Base-by-base conservation (phyloP, 2,113 vertebrate species). In the Bothrops jararaca region DNA sequence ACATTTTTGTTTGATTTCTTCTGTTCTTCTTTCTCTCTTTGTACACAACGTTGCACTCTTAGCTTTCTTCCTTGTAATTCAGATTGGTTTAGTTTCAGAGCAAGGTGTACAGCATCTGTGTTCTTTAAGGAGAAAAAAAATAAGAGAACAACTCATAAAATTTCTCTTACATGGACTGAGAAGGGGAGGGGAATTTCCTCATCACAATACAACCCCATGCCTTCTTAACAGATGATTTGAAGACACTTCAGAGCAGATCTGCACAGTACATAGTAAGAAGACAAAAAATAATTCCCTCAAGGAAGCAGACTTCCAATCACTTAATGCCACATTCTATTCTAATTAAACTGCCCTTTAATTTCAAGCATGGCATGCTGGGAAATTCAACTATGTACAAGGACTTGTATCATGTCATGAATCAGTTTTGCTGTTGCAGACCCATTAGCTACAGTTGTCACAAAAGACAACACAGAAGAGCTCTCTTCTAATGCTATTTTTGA, bases 51-150 rank as follows among this genome's bases (percentile, higher is more conserved):
- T 94, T 98, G 98, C 90, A 99, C 98, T 89, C 99, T 96, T 23
- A 99, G 90, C 87, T 97, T 97, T 88, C 99, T 97, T 90, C 98
- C 98, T 96, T 98, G 96, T 91, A 99, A 96, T 89, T 97, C 96
- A 0, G 98, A 98, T 86, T 97, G 96, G 24, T 99, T 98, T 94
- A 99, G 97, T n/a, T 98, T 98, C 96, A 99, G 93, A 5, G 99
- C 98, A 91, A 99, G 97, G 94, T 98, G 98, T 24, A 99, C 99
- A 0, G 98, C 97, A 94, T 99, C 99, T 0, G 95, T 95, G 26
- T 96, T 98, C 99, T 99, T 94, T 12, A 94, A 89, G 42, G 80
- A 52, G 18, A 93, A 91, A 58, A 57, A 39, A 56, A 89, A 56
- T 29, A 8, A 39, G 26, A 80, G 6, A 80, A 7, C 3, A 80